A percentile compares a stretch with the other conserved stretches of the same genome.
Evolutionary conservation across 2,113 vertebrate species (phyloP).

Genomic region (Psittacula cyanocephala): DNA sequence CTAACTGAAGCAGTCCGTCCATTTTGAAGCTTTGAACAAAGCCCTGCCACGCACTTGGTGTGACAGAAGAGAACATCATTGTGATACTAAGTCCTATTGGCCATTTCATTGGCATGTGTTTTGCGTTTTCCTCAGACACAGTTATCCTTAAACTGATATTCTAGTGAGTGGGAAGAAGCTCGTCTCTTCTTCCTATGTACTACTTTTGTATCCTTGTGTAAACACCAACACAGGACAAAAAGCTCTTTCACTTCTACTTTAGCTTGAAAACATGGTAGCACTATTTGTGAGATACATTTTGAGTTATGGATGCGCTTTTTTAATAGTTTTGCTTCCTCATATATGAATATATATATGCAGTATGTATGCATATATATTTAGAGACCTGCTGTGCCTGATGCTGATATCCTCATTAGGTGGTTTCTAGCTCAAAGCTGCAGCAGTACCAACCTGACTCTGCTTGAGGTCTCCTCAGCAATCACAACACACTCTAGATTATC

Average conservation of each 20-base stretch:
- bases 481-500: not conserved
- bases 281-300: not conserved
- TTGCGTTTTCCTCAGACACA: not conserved
- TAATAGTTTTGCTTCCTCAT: not conserved
- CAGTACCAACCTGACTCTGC: not conserved
- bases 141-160: not conserved
- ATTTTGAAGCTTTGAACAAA: not conserved
- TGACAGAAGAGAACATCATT: constrained; percentile 8
- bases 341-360: not conserved
- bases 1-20: not conserved
- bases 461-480: not conserved
- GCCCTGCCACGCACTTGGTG: not conserved
- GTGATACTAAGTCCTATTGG: not conserved
- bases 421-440: not conserved
- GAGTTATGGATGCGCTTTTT: not conserved
- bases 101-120: not conserved
- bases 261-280: not conserved
- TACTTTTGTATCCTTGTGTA: not conserved
- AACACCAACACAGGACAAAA: not conserved
- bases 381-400: not conserved
- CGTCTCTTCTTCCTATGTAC: not conserved
- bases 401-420: not conserved
- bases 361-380: not conserved
- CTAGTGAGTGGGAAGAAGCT: not conserved
- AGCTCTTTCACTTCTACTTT: not conserved